Evolutionary conservation across 2,113 vertebrate genomes (phyloP).

Genomic region (Brachyistius frenatus): DNA sequence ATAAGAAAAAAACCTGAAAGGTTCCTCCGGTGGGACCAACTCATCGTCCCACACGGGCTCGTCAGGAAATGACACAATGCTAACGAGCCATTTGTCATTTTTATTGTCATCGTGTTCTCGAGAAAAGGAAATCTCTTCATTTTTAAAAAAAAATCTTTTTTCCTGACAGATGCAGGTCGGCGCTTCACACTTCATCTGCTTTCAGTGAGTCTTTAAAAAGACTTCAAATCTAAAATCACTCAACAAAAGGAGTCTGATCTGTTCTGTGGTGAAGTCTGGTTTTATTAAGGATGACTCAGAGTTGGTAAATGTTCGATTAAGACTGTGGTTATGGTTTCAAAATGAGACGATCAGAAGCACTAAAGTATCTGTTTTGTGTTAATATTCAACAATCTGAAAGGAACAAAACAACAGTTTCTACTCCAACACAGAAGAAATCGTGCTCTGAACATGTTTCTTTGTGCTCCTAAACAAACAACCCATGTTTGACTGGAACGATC

Average conservation of each 20-base stretch:
- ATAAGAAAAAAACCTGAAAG: too few species aligned
- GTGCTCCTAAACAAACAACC: neutral
- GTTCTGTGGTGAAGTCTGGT: too few species aligned
- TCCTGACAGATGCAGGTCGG: neutral
- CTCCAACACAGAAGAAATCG: neutral
- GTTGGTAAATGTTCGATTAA: too few species aligned
- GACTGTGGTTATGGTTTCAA: too few species aligned
- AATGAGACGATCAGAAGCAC: too few species aligned
- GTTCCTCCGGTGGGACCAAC: neutral
- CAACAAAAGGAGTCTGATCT: too few species aligned
- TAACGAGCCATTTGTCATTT: slow-evolving; percentile 8
- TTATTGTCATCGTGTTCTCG: slow-evolving; percentile 1
- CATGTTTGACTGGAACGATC: too few species aligned
- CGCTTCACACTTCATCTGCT: neutral
- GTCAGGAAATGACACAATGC: neutral
- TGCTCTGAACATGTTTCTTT: neutral
- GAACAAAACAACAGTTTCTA: too few species aligned
- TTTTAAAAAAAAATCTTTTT: neutral
- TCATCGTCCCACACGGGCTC: neutral
- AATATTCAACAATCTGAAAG: too few species aligned
- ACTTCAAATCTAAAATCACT: neutral
- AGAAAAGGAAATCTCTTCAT: neutral
- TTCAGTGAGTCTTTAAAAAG: neutral
- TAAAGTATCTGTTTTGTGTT: too few species aligned
- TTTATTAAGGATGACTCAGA: too few species aligned